Evolutionary conservation across 2,113 vertebrate species (phyloP).

Genomic region (Hydropotes inermis): DNA sequence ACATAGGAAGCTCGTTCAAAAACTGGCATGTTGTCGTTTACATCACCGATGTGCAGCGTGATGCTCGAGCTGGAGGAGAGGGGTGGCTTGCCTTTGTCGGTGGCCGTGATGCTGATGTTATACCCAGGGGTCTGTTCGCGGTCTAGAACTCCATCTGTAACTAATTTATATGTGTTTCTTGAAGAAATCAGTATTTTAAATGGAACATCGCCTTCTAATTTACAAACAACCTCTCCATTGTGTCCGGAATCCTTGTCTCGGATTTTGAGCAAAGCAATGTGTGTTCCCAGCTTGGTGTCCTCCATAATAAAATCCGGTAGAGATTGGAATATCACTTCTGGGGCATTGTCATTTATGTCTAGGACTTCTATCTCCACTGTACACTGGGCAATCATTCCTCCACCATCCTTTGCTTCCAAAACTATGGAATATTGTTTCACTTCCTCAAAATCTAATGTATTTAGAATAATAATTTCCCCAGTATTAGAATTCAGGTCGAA

Average conservation of each 20-base stretch:
- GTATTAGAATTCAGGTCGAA: conserved; percentile 66
- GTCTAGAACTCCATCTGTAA: neutral
- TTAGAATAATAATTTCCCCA: conserved; percentile 61
- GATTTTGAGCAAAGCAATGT: conserved; percentile 80
- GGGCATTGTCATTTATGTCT: neutral
- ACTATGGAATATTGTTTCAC: conserved; percentile 79
- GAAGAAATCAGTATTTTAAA: neutral
- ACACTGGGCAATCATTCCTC: conserved; percentile 74
- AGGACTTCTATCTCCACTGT: conserved; percentile 75
- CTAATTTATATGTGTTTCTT: neutral
- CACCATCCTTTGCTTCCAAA: conserved; percentile 82
- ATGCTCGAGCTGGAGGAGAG: neutral
- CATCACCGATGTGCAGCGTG: neutral
- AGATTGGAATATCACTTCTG: conserved; percentile 70
- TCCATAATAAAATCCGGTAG: conserved; percentile 74
- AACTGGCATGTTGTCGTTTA: neutral
- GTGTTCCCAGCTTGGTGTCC: conserved; percentile 69
- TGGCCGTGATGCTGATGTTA: neutral
- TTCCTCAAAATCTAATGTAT: conserved; percentile 72
- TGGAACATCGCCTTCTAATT: neutral
- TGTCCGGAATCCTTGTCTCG: conserved; percentile 79
- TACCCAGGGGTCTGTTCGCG: neutral
- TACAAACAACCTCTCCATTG: conserved; percentile 76
- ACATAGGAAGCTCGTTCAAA: neutral
- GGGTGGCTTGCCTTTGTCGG: neutral